Percentiles rank a stretch among this genome's conserved stretches.
Conservation (phyloP, 2,113 vertebrate genomes). For the Leucoraja erinaceus region DNA sequence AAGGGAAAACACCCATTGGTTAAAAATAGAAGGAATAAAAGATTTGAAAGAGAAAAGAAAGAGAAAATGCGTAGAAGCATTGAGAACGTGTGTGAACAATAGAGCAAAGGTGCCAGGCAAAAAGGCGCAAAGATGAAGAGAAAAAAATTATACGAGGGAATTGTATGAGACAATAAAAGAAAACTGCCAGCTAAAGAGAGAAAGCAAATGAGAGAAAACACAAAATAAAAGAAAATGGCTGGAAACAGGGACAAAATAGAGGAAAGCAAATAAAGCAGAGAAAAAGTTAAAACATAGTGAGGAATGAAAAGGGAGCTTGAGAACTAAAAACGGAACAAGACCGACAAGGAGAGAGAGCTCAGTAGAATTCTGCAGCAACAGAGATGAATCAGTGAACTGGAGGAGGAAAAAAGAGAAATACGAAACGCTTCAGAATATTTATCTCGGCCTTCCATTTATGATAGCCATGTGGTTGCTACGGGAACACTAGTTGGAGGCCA, state of each 20-base stretch:
- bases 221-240: neutral
- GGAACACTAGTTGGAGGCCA: neutral
- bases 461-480: neutral
- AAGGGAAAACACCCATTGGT: neutral
- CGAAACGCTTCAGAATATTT: neutral
- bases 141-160: neutral
- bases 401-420: neutral
- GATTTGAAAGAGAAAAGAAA: neutral
- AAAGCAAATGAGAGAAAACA: neutral
- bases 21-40: neutral
- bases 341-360: neutral
- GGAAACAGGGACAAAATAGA: neutral
- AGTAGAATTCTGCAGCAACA: neutral
- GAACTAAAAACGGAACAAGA: neutral
- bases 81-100: neutral
- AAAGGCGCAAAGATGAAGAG: neutral
- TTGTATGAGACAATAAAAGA: neutral
- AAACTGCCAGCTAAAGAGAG: neutral
- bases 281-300: neutral
- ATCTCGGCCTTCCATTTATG: neutral
- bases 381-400: neutral
- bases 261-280: neutral
- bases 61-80: neutral
- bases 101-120: too few relatives aligned
- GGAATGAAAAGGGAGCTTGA: neutral